Base-by-base conservation (phyloP, 2,888 invertebrate species). In the Chesias legatella region DNA sequence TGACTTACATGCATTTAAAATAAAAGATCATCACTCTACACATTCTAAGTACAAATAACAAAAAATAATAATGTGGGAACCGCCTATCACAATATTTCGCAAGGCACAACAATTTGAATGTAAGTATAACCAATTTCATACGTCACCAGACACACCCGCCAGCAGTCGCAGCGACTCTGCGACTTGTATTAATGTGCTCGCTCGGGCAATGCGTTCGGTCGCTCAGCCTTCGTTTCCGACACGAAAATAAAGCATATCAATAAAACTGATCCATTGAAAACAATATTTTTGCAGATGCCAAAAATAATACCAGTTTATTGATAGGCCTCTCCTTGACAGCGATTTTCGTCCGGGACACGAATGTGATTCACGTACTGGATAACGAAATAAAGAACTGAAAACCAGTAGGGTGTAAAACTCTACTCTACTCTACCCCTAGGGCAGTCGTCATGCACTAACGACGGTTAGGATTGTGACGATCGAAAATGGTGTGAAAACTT, bases 401-500 rank as follows among this genome's bases (percentile, higher is more conserved):
- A 17, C 36, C 40, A 45, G 40, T 13, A 27, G 23, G 32, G 44
- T 29, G 25, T 32, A 26, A 20, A 34, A 11, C 3, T 17, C 48
- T 48, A 49, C 34, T 25, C 42, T 35, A 10, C 28, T 39, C 39
- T 35, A 29, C 56, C 56, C 58, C 43, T 33, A 31, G 43, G 51
- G 53, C 53, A 38, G 53, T 54, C 52, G 53, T 54, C 73, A 75
- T 73, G 73, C 69, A 72, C 55, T 50, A 51, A 47, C 50, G 50
- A 46, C 49, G 42, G 32, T 50, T 40, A 46, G 53, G 48, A 44
- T 41, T 36, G 47, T 52, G 44, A 74, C 70, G 74, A 75, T 76
- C 74, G 77, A 79, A 79, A 81, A 82, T 82, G 79, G 74, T 81
- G 81, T 73, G 61, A 67, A 67, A 73, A 73, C 72, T 68, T 67